A percentile compares a stretch with the other conserved stretches of the same genome.
phyloP scores from a whole-genome alignment of 2,113 vertebrate species.

The Cyanoramphus novaezelandiae region DNA sequence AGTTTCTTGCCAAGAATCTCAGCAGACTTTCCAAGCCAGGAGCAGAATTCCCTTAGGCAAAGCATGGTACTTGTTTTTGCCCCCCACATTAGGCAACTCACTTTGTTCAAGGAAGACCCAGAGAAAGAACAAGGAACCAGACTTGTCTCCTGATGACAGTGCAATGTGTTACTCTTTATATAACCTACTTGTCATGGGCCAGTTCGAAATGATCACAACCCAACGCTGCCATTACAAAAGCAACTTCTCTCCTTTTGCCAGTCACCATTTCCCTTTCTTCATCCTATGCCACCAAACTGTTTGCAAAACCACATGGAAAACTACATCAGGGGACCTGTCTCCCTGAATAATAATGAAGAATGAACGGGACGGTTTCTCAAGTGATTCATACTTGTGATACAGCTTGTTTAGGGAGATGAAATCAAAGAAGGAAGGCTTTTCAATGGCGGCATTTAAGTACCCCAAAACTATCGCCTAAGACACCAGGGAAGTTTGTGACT shows the following conservation, averaged over 20 bases:
- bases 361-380: neutral
- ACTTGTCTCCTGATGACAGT: neutral
- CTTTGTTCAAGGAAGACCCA: neutral
- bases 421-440: neutral
- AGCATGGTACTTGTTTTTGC: neutral
- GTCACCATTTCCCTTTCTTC: neutral
- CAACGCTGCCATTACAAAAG: neutral
- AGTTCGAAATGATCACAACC: neutral
- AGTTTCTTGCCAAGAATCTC: neutral
- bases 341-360: neutral
- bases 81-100: accelerated
- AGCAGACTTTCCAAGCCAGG: neutral
- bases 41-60: neutral
- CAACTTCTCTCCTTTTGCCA: neutral
- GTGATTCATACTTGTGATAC: neutral
- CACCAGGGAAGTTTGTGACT: neutral
- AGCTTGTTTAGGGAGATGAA: neutral
- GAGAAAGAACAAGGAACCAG: neutral
- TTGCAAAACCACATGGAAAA: neutral
- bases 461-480: neutral
- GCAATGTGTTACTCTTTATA: no score
- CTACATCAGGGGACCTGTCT: neutral
- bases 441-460: neutral
- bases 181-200: neutral
- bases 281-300: neutral